Conservation (phyloP, 2,113 vertebrate species). For the Tringa solitaria region DNA sequence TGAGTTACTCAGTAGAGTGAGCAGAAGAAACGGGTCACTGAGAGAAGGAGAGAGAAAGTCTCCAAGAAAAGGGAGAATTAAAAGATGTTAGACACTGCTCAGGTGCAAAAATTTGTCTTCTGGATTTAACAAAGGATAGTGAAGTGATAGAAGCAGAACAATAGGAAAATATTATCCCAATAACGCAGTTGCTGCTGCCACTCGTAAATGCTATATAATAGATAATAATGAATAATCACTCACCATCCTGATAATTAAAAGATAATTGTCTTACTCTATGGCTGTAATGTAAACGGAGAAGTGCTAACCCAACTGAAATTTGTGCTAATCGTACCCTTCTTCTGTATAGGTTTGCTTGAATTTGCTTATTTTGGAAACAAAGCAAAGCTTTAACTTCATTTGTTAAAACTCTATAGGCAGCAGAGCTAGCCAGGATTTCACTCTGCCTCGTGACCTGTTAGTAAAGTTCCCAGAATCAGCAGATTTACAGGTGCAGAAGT, state of each 20-base stretch:
- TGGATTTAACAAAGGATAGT: background rate
- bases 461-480: conserved; percentile 19
- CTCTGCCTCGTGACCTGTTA: background rate
- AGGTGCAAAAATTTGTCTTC: background rate
- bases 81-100: background rate
- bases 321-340: background rate
- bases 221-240: background rate
- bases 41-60: background rate
- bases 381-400: conserved; percentile 38
- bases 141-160: background rate
- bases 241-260: background rate
- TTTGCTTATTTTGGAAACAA: conserved; percentile 44
- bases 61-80: background rate
- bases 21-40: background rate
- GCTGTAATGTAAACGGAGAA: background rate
- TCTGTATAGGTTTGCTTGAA: conserved; percentile 23
- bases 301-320: background rate
- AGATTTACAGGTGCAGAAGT: background rate
- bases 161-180: background rate
- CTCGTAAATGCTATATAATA: background rate
- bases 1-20: background rate
- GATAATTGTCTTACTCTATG: background rate
- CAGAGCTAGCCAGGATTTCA: background rate
- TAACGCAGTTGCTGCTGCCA: background rate
- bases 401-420: conserved; percentile 25